These are phyloP conservation scores for Oncorhynchus clarkii DNA, from an alignment of 2,113 vertebrate genomes.

Conservation along the genomic window DNA sequence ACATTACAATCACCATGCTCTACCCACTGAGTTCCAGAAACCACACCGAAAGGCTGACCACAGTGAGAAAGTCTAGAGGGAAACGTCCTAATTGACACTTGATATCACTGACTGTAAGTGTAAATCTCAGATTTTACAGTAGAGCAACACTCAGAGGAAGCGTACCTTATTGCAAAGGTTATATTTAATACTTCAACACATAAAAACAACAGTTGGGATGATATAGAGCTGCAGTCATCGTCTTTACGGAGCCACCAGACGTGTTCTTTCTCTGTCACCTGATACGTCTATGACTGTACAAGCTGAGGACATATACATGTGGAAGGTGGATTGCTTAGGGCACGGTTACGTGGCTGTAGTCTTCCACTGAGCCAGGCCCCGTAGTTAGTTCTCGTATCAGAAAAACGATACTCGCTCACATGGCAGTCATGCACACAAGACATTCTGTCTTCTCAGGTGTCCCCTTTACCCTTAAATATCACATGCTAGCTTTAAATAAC, in stretches of 20 bases:
- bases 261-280: slow-evolving; percentile 35
- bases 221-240: slow-evolving; percentile 29
- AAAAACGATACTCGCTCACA: slow-evolving; percentile 68
- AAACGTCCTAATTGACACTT: too few species aligned
- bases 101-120: too few species aligned
- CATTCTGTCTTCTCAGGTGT: slow-evolving; percentile 69
- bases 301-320: slow-evolving; percentile 36
- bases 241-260: slow-evolving; percentile 21
- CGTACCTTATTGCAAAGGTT: slow-evolving; percentile 15
- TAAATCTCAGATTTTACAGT: slow-evolving; percentile 9
- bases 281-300: slow-evolving; percentile 38
- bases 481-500: slow-evolving; percentile 63
- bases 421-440: slow-evolving; percentile 51
- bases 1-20: too few species aligned
- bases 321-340: slow-evolving; percentile 51
- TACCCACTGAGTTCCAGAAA: too few species aligned
- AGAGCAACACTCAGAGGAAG: too few species aligned
- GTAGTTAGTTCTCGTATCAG: slow-evolving; percentile 50
- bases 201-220: slow-evolving; percentile 29
- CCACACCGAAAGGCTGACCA: too few species aligned
- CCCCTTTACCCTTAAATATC: slow-evolving; percentile 64
- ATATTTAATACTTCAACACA: slow-evolving; percentile 29
- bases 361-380: slow-evolving; percentile 34
- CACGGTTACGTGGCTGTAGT: slow-evolving; percentile 47
- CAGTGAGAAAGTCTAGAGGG: too few species aligned